Base-by-base conservation (phyloP, 2,113 vertebrate genomes). In the Lontra canadensis region DNA sequence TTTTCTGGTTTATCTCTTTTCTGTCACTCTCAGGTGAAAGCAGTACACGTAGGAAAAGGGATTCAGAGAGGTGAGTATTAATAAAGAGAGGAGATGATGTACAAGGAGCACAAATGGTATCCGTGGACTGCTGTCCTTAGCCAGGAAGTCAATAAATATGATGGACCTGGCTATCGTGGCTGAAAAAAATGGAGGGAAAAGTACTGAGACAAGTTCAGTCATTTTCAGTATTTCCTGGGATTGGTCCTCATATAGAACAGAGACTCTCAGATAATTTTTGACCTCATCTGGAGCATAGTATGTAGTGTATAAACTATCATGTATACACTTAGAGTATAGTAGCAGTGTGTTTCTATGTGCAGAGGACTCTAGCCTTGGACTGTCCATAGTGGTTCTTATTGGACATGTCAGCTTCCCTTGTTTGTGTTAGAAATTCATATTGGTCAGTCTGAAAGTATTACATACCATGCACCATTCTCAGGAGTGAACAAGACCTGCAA, bases 1-100 rank as follows among this genome's bases (percentile, higher is more conserved):
- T 65, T 85, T 82, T 82, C 13, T 82, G 1, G 78, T 89, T 89
- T 78, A 78, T 21, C 1, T 6, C 14, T 94, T 95, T 87, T 26
- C 5, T 63, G 6, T 23, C 42, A 85, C 12, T 73, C 69, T 87
- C 78, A 73, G 11, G 0, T 59, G n/a, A 95, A 89, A 86, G 20
- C 17, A 59, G 17, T 20, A 25, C 1, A 89, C 1, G 34, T 63
- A 84, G 39, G 12, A 49, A 63, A n/a, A 84, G 55, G 1, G 55
- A 91, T 11, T 29, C 7, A 44, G 86, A 82, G n/a, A 87, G 3
- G 12, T 52, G 10, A 13, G 0, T 44, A 13, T 85, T 85, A 23
- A 39, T 65, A 79, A 57, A 86, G 11, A 82, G 13, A 82, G 21
- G 11, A 42, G 10, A 44, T 7, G 12, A 73, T 4, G 39, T 42